phyloP scores from a whole-genome alignment of 1,140 invertebrate genomes.

The Chionoecetes opilio region DNA sequence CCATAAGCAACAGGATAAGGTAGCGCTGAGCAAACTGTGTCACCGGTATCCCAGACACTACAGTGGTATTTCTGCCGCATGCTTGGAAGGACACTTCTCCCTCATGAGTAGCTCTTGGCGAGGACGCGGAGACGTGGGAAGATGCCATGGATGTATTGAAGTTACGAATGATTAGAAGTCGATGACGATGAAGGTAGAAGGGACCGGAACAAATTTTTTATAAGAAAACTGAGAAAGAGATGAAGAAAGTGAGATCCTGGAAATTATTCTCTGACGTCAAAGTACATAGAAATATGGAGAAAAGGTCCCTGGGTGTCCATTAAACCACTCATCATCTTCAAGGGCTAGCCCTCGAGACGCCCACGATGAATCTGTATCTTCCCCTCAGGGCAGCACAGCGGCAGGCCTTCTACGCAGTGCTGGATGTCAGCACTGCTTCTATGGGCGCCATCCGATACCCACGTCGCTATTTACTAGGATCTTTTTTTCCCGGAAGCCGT shows the following conservation, averaged over 20 bases:
- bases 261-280: background rate
- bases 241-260: background rate
- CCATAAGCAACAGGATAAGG: background rate
- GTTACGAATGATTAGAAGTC: background rate
- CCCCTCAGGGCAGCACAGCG: background rate
- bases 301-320: background rate
- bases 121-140: background rate
- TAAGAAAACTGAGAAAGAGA: background rate
- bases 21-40: background rate
- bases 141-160: background rate
- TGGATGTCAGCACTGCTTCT: background rate
- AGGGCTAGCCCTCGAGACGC: background rate
- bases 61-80: background rate
- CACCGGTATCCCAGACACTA: background rate
- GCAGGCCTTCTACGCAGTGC: background rate
- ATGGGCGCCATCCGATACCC: background rate
- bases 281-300: constrained; percentile 20
- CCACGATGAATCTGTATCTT: background rate
- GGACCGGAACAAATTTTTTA: background rate
- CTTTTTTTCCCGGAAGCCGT: background rate
- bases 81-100: background rate
- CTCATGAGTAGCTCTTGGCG: background rate
- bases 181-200: background rate
- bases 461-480: background rate
- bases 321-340: background rate